Conservation (phyloP, 2,113 vertebrate species). For the Archilochus colubris region DNA sequence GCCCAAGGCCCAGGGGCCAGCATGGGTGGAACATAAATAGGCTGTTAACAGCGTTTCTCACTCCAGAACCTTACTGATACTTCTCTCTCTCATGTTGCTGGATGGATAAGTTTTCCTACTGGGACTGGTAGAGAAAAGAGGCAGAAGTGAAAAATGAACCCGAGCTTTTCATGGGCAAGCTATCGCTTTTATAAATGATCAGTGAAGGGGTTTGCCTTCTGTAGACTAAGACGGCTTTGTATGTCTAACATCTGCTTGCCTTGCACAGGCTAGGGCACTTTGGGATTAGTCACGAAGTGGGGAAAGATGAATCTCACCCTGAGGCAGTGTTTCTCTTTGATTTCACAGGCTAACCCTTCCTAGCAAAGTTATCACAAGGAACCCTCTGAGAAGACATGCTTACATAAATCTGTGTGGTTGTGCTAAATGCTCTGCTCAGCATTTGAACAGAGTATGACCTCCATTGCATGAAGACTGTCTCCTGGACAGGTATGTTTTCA, state of each 20-base stretch:
- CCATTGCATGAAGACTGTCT: not conserved
- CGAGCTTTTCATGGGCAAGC: not conserved
- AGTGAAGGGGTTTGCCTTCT: not conserved
- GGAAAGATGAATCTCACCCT: not conserved
- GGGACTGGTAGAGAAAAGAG: not conserved
- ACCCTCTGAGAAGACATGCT: not conserved
- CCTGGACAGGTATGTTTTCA: not conserved
- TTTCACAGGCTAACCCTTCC: not conserved
- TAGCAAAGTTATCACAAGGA: not conserved
- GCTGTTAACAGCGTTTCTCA: not conserved
- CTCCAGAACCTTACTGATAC: not conserved
- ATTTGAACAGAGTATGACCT: not conserved
- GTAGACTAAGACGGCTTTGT: not conserved
- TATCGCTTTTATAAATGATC: not conserved
- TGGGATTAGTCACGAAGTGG: not conserved
- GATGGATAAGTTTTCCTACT: not conserved
- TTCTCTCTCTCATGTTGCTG: not conserved
- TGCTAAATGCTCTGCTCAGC: not conserved
- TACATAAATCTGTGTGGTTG: not conserved
- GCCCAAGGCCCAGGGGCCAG: not conserved
- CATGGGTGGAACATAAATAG: not conserved
- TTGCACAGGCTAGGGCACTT: not conserved
- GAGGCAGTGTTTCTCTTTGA: not conserved
- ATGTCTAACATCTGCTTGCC: constrained; percentile 23
- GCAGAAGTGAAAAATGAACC: not conserved